Evolutionary conservation across 2,888 invertebrate species (phyloP), one percentile per base, ranked within the genome.

Genomic region (Diaprepes abbreviatus): DNA sequence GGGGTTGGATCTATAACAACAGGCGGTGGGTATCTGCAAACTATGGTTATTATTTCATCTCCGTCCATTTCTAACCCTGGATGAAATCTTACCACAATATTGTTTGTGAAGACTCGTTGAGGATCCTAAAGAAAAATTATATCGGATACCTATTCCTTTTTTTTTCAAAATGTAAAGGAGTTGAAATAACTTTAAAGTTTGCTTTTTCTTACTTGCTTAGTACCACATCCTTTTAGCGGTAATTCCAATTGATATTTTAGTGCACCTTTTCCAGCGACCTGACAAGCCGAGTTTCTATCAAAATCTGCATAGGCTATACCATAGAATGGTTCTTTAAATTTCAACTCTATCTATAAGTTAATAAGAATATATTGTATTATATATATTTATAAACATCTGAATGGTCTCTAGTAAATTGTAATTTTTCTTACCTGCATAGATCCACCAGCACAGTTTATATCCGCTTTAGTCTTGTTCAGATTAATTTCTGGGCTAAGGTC

Each of bases 31-130:
- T 96, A 97, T 67, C 96, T 89, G 82, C 96, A 97, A 9, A 97
- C 95, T 76, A 96, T 94, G 52, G 96, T 96, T 80, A 96, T 95
- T 72, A 96, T 95, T 86, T 97, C 96, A 85, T 97, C 96, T 6
- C 96, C 96, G 78, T 96, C 96, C 91, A 96, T 94, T 87, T 96
- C 96, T 78, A 96, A 86, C 4, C 92, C 92, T 0, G 95, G 95
- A 84, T 96, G 96, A 86, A 96, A 97, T 67, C 96, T 89, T 71
- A 96, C 95, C 75, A 96, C 94, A 74, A 97, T 94, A 83, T 97
- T 96, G 87, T 97, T 97, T 65, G 96, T 96, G 85, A 96, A 96
- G 70, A 96, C 96, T 54, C 96, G 90, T 74, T 93, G 92, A 67
- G 96, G 96, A 82, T 94, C 94, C 93, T 94, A 70, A 17, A 84